phyloP scores from a whole-genome alignment of 1,140 invertebrate genomes.

The Leptopilina clavipes region DNA sequence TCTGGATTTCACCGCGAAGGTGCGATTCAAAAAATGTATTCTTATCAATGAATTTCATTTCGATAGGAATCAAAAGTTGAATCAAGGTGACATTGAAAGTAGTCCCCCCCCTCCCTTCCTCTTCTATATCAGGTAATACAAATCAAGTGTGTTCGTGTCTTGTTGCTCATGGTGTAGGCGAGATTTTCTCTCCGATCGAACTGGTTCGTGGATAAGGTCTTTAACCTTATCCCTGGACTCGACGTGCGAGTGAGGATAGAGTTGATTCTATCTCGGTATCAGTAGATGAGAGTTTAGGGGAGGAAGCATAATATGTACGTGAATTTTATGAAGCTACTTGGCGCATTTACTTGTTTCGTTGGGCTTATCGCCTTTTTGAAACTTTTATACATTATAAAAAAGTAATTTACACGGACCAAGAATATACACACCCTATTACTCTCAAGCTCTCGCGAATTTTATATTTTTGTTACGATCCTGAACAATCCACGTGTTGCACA shows the following conservation, averaged over 20 bases:
- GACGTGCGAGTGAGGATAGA: slow-evolving; percentile 22
- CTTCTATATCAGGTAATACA: slow-evolving; percentile 25
- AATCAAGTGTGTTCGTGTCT: background rate
- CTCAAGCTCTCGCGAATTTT: background rate
- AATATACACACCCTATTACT: background rate
- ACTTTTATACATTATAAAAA: no score
- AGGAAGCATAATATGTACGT: background rate
- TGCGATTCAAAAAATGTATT: no score
- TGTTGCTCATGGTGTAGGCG: background rate
- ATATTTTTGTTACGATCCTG: background rate
- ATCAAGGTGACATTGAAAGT: slow-evolving; percentile 1
- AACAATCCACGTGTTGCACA: slow-evolving; percentile 10
- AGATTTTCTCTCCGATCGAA: slow-evolving; percentile 58
- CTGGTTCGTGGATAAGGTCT: slow-evolving; percentile 62
- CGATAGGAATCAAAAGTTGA: background rate
- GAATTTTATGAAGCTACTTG: background rate
- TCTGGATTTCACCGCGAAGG: no score
- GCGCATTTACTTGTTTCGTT: background rate
- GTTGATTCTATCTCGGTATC: slow-evolving; percentile 21
- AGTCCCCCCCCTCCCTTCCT: slow-evolving; percentile 33
- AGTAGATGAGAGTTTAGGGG: slow-evolving; percentile 28
- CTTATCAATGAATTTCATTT: background rate
- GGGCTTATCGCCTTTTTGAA: slow-evolving; percentile 9
- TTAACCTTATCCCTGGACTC: slow-evolving; percentile 55
- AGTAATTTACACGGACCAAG: slow-evolving; percentile 32